phyloP scores from a whole-genome alignment of 1,140 invertebrate genomes.

The Theocolax elegans region DNA sequence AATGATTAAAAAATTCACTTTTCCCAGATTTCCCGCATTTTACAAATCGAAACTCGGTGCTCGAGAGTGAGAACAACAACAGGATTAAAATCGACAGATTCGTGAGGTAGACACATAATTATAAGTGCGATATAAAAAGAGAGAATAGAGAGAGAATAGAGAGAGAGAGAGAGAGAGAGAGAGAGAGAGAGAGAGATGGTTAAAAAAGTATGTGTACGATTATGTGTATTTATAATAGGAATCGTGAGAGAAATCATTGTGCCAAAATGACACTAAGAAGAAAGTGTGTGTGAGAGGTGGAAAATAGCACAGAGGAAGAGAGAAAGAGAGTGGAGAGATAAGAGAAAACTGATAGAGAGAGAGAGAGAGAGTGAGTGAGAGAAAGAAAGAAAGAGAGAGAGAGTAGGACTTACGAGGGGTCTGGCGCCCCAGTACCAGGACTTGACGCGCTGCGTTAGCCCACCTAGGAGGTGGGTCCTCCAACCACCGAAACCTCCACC shows the following conservation, averaged over 20 bases:
- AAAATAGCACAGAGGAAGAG: slow-evolving; percentile 5
- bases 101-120: background rate
- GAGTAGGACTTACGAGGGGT: slow-evolving; percentile 86
- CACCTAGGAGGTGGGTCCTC: slow-evolving; percentile 85
- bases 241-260: slow-evolving; percentile 23
- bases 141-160: too few relatives aligned
- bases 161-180: too few relatives aligned
- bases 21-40: background rate
- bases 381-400: slow-evolving; percentile 23
- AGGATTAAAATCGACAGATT: background rate
- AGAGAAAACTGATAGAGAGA: slow-evolving; percentile 20
- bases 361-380: slow-evolving; percentile 30
- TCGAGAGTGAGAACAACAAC: background rate
- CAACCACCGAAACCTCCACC: slow-evolving; percentile 90
- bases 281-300: slow-evolving; percentile 26
- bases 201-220: slow-evolving; percentile 15
- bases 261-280: slow-evolving; percentile 30
- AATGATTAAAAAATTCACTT: slow-evolving; percentile 14
- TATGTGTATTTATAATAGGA: background rate
- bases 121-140: background rate
- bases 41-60: background rate
- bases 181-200: slow-evolving; percentile 6
- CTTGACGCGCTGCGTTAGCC: slow-evolving; percentile 92
- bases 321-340: slow-evolving; percentile 21
- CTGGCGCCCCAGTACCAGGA: slow-evolving; percentile 92